Percentiles rank a stretch among this genome's conserved stretches.
These are phyloP conservation scores for Colaptes auratus DNA, from an alignment of 2,113 vertebrate species.

Conservation along the genomic window DNA sequence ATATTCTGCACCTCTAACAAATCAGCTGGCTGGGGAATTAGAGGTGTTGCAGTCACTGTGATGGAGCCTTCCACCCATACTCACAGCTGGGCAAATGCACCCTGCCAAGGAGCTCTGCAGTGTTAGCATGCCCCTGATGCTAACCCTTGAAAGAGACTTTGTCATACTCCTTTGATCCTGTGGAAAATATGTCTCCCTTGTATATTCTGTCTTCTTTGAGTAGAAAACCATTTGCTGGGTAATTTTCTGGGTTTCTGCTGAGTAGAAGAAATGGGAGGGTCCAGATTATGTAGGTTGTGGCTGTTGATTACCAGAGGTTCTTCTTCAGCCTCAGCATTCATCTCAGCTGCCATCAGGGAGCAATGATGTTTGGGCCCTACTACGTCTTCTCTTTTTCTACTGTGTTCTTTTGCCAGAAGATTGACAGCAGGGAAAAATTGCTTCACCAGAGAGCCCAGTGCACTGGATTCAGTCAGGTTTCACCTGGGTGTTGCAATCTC, in stretches of 20 bases:
- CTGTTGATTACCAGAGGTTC: background rate
- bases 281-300: background rate
- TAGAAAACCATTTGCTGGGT: background rate
- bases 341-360: background rate
- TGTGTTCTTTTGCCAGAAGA: background rate
- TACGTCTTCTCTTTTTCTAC: background rate
- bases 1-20: background rate
- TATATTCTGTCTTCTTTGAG: background rate
- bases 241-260: background rate
- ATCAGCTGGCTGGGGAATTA: background rate
- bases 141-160: background rate
- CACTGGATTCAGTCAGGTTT: background rate
- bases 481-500: background rate
- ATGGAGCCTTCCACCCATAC: background rate
- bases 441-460: background rate
- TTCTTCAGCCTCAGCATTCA: background rate
- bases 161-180: background rate
- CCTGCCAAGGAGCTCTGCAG: background rate
- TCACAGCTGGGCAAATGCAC: background rate
- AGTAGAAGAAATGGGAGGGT: background rate
- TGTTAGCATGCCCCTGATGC: background rate
- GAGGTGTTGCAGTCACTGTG: background rate
- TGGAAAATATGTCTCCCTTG: background rate
- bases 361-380: accelerated
- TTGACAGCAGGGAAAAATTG: background rate